Evolutionary conservation across 2,888 invertebrate genomes (phyloP).

Genomic region (Epistrophella euchroma): DNA sequence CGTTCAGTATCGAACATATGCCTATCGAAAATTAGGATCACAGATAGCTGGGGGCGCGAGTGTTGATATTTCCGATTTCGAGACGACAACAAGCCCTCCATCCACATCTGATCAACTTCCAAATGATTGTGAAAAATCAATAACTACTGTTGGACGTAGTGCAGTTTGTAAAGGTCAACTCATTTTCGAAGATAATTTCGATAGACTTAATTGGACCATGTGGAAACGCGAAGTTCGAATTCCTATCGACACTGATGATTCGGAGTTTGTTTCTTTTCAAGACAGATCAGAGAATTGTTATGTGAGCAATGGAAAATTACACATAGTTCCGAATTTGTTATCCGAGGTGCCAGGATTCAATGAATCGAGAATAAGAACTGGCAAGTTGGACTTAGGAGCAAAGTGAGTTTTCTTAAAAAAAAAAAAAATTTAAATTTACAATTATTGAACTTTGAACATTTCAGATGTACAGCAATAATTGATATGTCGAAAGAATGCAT

Average conservation of each 20-base stretch:
- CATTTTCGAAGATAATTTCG: constrained; percentile 88
- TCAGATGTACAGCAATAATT: constrained; percentile 85
- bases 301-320: constrained; percentile 80
- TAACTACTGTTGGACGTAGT: constrained; percentile 42
- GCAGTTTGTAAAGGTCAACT: constrained; percentile 84
- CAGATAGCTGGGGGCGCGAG: not conserved
- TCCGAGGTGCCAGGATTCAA: constrained; percentile 77
- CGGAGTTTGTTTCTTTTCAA: constrained; percentile 84
- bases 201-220: constrained; percentile 82
- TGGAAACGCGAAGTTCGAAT: constrained; percentile 87
- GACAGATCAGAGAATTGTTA: constrained; percentile 80
- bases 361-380: constrained; percentile 78
- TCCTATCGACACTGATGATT: constrained; percentile 84
- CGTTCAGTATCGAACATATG: constrained; percentile 78
- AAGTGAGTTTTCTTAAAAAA: constrained; percentile 78
- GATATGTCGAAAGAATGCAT: constrained; percentile 83
- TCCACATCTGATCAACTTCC: not conserved
- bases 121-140: constrained; percentile 34
- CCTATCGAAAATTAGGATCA: constrained; percentile 42
- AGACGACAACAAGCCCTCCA: not conserved
- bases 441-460: constrained; percentile 19
- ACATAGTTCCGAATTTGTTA: constrained; percentile 82
- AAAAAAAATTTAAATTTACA: not conserved
- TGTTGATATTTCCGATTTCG: not conserved
- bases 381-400: constrained; percentile 81